phyloP scores from a whole-genome alignment of 2,113 vertebrate species.

The Cyphomyrus discorhynchus region DNA sequence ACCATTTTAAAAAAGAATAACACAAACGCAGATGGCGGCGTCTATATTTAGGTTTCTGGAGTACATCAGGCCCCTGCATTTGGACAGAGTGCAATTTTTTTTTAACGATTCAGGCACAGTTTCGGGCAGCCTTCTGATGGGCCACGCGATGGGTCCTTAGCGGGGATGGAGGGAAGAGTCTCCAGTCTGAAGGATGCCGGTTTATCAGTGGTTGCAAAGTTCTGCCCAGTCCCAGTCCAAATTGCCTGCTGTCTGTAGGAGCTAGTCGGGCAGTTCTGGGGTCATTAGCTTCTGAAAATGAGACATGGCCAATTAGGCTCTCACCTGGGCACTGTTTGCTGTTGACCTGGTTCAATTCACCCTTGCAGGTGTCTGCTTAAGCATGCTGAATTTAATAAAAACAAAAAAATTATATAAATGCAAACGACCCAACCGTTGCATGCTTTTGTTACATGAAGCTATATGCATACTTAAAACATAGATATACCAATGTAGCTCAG shows the following conservation, averaged over 20 bases:
- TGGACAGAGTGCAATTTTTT: not conserved
- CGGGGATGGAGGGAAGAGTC: not conserved
- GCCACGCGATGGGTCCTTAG: not conserved
- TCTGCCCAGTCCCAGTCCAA: not conserved
- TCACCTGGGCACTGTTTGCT: not conserved
- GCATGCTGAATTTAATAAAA: not conserved
- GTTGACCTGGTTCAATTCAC: not conserved
- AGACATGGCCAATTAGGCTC: not conserved
- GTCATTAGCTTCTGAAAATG: not conserved
- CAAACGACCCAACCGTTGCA: not conserved
- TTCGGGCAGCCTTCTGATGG: not conserved
- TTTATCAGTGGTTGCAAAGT: not conserved
- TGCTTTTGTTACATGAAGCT: not conserved
- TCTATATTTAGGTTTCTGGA: constrained; percentile 6
- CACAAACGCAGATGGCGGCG: not conserved
- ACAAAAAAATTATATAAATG: not conserved
- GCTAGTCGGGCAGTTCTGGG: not conserved
- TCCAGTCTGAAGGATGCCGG: not conserved
- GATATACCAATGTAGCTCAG: not conserved
- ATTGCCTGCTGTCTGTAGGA: not conserved
- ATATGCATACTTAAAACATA: not conserved
- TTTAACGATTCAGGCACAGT: not conserved
- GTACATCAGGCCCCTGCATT: not conserved
- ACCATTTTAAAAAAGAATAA: constrained; percentile 4
- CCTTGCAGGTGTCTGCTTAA: not conserved